These are phyloP conservation scores for Lumbricus terrestris DNA, from an alignment of 2,888 invertebrate genomes.

Conservation along the genomic window DNA sequence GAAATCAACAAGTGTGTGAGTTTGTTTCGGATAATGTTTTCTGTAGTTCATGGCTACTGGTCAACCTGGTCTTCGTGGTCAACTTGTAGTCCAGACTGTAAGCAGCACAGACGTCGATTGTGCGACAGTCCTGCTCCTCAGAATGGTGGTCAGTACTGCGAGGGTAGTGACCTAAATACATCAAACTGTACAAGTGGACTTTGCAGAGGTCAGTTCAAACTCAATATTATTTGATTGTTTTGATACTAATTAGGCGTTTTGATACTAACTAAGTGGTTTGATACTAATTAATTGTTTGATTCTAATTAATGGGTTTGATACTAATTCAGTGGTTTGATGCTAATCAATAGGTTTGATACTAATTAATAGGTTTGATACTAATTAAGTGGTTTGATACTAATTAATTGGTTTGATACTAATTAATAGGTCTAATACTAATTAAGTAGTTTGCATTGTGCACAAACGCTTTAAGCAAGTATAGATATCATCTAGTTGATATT, in stretches of 20 bases:
- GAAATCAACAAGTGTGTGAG: not conserved
- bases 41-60: slow-evolving; percentile 75
- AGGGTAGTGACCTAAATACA: slow-evolving; percentile 63
- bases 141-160: slow-evolving; percentile 75
- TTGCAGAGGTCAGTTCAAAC: slow-evolving; percentile 64
- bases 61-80: slow-evolving; percentile 88
- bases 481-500: not conserved
- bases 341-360: too few species aligned
- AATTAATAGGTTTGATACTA: too few species aligned
- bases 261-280: too few species aligned
- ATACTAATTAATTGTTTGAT: too few species aligned
- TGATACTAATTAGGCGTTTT: too few species aligned
- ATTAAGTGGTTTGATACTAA: too few species aligned
- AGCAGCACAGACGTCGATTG: slow-evolving; percentile 72
- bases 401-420: too few species aligned
- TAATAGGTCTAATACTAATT: not conserved
- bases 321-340: too few species aligned
- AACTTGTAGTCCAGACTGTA: slow-evolving; percentile 82
- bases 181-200: slow-evolving; percentile 65
- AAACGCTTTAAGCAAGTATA: not conserved
- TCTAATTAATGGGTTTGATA: too few species aligned
- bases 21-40: not conserved
- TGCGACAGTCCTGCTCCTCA: slow-evolving; percentile 69
- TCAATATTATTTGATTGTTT: not conserved
- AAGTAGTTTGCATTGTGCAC: not conserved